Conservation (phyloP, 2,113 vertebrate species). For the Pterophyllum scalare region DNA sequence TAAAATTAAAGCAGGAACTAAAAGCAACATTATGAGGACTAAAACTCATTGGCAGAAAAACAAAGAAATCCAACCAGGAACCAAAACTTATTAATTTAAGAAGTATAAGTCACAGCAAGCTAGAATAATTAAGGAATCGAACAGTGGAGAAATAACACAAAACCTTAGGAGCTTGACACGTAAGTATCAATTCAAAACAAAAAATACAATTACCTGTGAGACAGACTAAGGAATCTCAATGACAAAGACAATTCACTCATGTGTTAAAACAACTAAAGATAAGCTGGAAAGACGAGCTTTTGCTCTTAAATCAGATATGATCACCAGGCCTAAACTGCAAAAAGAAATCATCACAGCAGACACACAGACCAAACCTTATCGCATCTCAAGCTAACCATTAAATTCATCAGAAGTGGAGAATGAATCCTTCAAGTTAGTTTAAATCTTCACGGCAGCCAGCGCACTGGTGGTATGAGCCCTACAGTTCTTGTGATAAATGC, state of each 20-base stretch:
- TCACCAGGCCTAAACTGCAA: neutral
- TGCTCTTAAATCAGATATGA: neutral
- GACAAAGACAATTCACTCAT: neutral
- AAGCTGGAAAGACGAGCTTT: neutral
- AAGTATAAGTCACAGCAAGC: neutral
- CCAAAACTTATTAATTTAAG: neutral
- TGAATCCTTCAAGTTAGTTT: neutral
- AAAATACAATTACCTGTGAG: neutral
- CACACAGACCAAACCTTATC: neutral
- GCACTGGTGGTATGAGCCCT: neutral
- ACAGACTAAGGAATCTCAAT: neutral
- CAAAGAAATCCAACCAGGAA: neutral
- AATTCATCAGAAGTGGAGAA: conserved; percentile 11
- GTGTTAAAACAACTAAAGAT: neutral
- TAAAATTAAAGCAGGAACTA: neutral
- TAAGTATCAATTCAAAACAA: neutral
- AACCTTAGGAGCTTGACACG: neutral
- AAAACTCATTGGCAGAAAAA: neutral
- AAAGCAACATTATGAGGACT: neutral
- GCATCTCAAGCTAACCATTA: neutral
- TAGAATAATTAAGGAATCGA: neutral
- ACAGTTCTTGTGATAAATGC: neutral
- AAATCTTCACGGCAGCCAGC: neutral
- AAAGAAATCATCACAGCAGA: conserved; percentile 6
- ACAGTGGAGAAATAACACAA: neutral